A percentile compares a stretch with the other conserved stretches of the same genome.
Evolutionary conservation across 2,888 invertebrate species (phyloP).

Genomic region (Eupithecia inturbata): DNA sequence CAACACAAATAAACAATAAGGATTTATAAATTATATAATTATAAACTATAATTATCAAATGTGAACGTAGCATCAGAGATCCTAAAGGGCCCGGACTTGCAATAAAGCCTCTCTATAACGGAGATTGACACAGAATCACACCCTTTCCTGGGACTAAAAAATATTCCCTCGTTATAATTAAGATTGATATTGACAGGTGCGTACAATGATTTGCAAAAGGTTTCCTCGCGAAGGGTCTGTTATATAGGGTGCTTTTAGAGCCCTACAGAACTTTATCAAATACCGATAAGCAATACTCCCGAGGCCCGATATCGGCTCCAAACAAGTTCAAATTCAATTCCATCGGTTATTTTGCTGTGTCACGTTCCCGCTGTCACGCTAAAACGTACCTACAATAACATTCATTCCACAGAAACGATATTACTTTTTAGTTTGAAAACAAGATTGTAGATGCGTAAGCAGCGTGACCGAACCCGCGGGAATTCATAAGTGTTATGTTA

Average conservation of each 20-base stretch:
- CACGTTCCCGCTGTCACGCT: slow-evolving; percentile 2
- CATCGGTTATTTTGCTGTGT: not conserved
- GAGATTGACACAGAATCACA: slow-evolving; percentile 45
- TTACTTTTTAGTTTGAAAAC: slow-evolving; percentile 7
- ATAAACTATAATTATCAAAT: not conserved
- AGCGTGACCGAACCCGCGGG: slow-evolving; percentile 11
- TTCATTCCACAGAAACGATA: slow-evolving; percentile 6
- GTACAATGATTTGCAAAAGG: slow-evolving; percentile 53
- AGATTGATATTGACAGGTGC: slow-evolving; percentile 55
- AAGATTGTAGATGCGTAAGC: slow-evolving; percentile 5
- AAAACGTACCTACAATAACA: not conserved
- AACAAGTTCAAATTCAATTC: slow-evolving; percentile 17
- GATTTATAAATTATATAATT: too few relatives aligned
- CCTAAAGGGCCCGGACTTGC: not conserved
- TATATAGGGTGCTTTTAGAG: slow-evolving; percentile 24
- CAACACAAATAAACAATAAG: not conserved
- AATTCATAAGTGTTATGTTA: slow-evolving; percentile 31
- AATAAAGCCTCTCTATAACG: slow-evolving; percentile 34
- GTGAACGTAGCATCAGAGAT: not conserved
- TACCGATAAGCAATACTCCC: slow-evolving; percentile 10
- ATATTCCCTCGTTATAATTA: slow-evolving; percentile 49
- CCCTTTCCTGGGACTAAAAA: slow-evolving; percentile 38
- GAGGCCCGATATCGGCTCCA: not conserved
- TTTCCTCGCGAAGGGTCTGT: slow-evolving; percentile 31
- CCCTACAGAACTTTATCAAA: slow-evolving; percentile 25